Evolutionary conservation across 2,888 invertebrate species (phyloP).

Genomic region (Acleris sparsana): DNA sequence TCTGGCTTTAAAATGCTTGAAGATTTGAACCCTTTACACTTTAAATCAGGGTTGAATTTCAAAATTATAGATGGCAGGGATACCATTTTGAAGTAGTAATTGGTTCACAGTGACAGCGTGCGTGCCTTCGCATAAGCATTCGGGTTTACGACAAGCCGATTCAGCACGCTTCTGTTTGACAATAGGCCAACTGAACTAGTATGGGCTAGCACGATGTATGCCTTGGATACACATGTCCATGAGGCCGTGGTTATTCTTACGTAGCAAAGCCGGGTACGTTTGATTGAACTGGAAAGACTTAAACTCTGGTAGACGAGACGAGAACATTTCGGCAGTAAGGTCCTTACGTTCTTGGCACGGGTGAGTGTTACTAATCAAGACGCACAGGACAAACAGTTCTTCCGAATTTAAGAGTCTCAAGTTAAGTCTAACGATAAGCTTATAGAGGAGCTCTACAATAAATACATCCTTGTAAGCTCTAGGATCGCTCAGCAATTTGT

Average conservation of each 20-base stretch:
- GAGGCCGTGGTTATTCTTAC: not conserved
- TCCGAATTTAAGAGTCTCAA: no score
- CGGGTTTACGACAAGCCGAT: slow-evolving; percentile 21
- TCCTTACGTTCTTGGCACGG: no score
- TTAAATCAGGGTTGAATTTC: not conserved
- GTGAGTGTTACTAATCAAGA: no score
- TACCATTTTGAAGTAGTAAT: not conserved
- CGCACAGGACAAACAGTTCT: no score
- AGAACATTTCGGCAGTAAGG: no score
- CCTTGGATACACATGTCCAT: slow-evolving; percentile 14
- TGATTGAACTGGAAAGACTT: no score
- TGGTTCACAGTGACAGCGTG: slow-evolving; percentile 1
- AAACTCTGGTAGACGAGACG: no score
- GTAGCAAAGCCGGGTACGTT: no score
- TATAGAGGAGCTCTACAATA: no score
- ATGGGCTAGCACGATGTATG: not conserved
- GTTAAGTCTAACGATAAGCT: no score
- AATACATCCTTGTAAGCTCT: no score
- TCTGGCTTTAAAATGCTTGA: not conserved
- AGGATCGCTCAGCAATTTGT: no score
- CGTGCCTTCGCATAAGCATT: slow-evolving; percentile 33
- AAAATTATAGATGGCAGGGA: not conserved
- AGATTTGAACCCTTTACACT: not conserved
- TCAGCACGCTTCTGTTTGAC: slow-evolving; percentile 33
- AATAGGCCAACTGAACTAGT: slow-evolving; percentile 26